Base-by-base conservation (phyloP, 2,888 invertebrate species). In the Drosophila neonasuta region DNA sequence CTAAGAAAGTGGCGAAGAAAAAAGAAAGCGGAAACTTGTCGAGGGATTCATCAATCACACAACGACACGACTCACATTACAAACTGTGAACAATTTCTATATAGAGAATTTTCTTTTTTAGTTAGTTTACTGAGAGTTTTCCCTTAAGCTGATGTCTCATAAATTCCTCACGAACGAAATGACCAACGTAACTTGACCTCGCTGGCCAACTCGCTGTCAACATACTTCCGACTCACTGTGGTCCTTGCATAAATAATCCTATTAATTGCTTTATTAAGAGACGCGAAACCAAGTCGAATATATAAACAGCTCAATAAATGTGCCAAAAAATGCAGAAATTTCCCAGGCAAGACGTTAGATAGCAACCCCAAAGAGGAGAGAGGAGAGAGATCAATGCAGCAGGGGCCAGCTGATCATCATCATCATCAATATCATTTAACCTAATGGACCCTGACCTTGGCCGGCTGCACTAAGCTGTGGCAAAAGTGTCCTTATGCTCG, bases 381-480 rank as follows among this genome's bases (percentile, higher is more conserved):
- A 48, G n/a, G 15, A 29, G 34, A 48, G n/a, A 49, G n/a, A 41
- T 39, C 13, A 41, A 30, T 49, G 46, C 39, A 50, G 20, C 3
- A 20, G 24, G 24, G 62, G 51, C 83, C 74, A 80, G 75, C 80
- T 77, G 81, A 87, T 81, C 74, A 59, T 48, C 46, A 45, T 68
- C 72, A 78, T 81, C 83, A 86, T 82, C 77, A 82, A 86, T 87
- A 85, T 83, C 85, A 88, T 89, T 88, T 89, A 89, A 89, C 89
- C 89, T 89, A 89, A 89, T 89, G 74, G 88, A 77, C 84, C 81
- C 88, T 89, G 89, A 88, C 89, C 89, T 79, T 74, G 70, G 68
- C 69, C 75, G 71, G 71, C 70, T 68, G 80, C 77, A 71, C 77
- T 86, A 87, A 86, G 86, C 86, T 87, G 86, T 79, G 86, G 86